These are phyloP conservation scores for Vanessa atalanta DNA, from an alignment of 1,140 invertebrate species.

Conservation along the genomic window DNA sequence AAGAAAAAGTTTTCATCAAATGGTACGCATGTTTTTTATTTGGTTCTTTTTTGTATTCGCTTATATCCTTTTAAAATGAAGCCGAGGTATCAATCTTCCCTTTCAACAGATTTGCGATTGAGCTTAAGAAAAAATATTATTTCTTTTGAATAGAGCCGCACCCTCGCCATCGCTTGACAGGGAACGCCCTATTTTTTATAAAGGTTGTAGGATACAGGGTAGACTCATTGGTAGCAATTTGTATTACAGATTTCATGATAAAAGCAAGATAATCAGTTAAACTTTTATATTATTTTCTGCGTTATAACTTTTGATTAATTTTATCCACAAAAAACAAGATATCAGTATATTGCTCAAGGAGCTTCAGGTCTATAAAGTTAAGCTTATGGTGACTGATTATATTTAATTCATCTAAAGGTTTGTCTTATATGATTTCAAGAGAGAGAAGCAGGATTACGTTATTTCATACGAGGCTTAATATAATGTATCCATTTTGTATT, in stretches of 20 bases:
- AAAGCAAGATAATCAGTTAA: neutral
- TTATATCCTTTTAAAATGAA: constrained; percentile 19
- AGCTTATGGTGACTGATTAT: too few relatives aligned
- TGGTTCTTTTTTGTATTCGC: constrained; percentile 6
- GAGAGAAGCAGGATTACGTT: too few relatives aligned
- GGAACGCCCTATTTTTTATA: constrained; percentile 8
- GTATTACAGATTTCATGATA: neutral
- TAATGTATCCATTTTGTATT: too few relatives aligned
- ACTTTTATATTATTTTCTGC: neutral
- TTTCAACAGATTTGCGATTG: constrained; percentile 28
- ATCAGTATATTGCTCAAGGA: too few relatives aligned
- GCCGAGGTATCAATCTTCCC: constrained; percentile 22
- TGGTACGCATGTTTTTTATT: too few relatives aligned
- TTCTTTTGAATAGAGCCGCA: constrained; percentile 20
- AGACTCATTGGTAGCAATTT: neutral
- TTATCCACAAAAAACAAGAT: too few relatives aligned
- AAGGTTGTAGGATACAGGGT: neutral
- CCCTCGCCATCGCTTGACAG: neutral
- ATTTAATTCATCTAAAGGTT: too few relatives aligned
- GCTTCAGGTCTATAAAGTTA: too few relatives aligned
- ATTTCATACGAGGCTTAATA: too few relatives aligned
- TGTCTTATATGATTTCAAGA: too few relatives aligned
- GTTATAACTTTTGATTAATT: too few relatives aligned
- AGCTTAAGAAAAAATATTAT: constrained; percentile 29
- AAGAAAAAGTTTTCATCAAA: too few relatives aligned